Conservation (phyloP, 2,113 vertebrate species). For the Perca fluviatilis region DNA sequence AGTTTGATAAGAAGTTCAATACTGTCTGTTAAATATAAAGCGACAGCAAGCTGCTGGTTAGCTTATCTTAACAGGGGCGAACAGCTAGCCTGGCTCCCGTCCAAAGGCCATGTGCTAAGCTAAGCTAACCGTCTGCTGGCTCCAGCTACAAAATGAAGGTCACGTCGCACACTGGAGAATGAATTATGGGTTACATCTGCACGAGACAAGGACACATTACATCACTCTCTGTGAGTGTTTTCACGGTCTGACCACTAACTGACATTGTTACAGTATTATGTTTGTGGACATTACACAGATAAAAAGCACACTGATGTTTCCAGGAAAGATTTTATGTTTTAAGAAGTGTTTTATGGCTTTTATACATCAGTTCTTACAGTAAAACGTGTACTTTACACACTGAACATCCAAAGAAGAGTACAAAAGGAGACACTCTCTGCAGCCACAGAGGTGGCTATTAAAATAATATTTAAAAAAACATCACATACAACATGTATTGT, state of each 20-base stretch:
- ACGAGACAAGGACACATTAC: conserved; percentile 43
- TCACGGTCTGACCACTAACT: not conserved
- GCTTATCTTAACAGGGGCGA: not conserved
- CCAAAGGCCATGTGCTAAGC: not conserved
- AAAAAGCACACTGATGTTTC: not conserved
- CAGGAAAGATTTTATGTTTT: not conserved
- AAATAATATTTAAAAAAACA: too few species aligned
- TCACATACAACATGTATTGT: too few species aligned
- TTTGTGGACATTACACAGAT: conserved; percentile 10
- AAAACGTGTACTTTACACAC: too few species aligned
- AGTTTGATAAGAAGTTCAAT: not conserved
- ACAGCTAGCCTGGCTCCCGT: not conserved
- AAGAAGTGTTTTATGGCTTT: too few species aligned
- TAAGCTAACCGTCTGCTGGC: not conserved
- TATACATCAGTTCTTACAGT: too few species aligned
- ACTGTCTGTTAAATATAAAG: not conserved
- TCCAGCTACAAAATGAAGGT: conserved; percentile 33
- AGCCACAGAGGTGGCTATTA: too few species aligned
- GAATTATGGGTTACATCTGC: conserved; percentile 33
- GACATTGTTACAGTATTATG: not conserved
- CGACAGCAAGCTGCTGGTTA: not conserved
- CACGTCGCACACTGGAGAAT: not conserved
- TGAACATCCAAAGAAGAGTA: too few species aligned
- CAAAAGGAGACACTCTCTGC: too few species aligned
- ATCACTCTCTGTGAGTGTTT: conserved; percentile 1